Conservation (phyloP, 2,888 invertebrate genomes). For the Odontomyia ornata region DNA sequence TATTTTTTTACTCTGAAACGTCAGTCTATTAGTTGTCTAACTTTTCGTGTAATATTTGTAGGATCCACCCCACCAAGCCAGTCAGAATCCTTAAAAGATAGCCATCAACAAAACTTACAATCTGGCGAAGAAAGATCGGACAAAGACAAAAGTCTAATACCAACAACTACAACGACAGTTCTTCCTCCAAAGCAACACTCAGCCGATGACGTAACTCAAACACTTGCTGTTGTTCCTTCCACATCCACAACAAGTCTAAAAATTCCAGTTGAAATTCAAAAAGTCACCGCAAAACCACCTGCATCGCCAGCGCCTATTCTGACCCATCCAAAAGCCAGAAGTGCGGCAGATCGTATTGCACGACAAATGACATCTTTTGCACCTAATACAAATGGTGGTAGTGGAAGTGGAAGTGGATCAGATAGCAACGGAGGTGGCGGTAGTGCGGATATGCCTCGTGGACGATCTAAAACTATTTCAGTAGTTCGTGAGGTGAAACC, state of each 20-base stretch:
- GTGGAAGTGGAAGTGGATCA: constrained; percentile 58
- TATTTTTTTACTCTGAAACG: too few relatives aligned
- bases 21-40: too few relatives aligned
- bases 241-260: constrained; percentile 58
- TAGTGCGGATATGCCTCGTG: constrained; percentile 62
- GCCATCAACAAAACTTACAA: neutral
- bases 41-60: too few relatives aligned
- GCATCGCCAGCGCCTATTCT: constrained; percentile 72
- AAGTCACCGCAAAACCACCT: constrained; percentile 69
- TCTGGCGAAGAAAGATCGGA: constrained; percentile 16
- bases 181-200: constrained; percentile 63
- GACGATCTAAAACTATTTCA: constrained; percentile 81
- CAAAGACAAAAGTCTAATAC: constrained; percentile 44
- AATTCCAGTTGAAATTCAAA: constrained; percentile 54
- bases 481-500: constrained; percentile 67
- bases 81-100: constrained; percentile 60
- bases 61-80: constrained; percentile 75
- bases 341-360: constrained; percentile 54
- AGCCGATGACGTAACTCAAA: constrained; percentile 60
- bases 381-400: constrained; percentile 51
- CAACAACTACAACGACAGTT: constrained; percentile 35
- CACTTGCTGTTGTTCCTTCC: constrained; percentile 57
- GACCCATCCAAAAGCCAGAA: constrained; percentile 58
- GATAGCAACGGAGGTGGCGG: constrained; percentile 52
- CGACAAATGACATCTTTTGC: constrained; percentile 50